Conservation (phyloP, 2,113 vertebrate species). For the Nerophis lumbriciformis region DNA sequence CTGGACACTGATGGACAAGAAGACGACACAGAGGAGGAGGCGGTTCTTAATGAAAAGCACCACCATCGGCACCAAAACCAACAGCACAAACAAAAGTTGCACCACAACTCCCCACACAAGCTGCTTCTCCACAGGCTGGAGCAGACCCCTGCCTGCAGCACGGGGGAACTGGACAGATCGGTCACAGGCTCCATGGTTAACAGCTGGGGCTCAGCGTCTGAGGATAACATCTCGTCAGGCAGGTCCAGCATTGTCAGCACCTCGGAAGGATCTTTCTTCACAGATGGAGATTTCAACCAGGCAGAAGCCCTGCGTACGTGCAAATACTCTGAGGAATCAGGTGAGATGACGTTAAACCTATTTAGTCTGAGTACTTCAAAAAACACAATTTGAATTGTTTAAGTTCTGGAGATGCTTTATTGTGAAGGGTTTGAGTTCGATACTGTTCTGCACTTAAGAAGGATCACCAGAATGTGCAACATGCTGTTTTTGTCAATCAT, state of each 20-base stretch:
- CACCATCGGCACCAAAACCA: slow-evolving; percentile 40
- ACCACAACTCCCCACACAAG: slow-evolving; percentile 63
- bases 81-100: slow-evolving; percentile 57
- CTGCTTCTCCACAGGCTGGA: slow-evolving; percentile 81
- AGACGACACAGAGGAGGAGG: slow-evolving; percentile 60
- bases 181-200: slow-evolving; percentile 95
- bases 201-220: slow-evolving; percentile 93
- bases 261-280: slow-evolving; percentile 91
- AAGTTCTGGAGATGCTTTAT: too few species aligned
- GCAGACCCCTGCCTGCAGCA: slow-evolving; percentile 88
- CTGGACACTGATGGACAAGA: slow-evolving; percentile 80
- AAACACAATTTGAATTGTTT: background rate
- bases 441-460: too few species aligned
- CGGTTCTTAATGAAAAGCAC: slow-evolving; percentile 72
- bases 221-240: slow-evolving; percentile 90
- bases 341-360: slow-evolving; percentile 19
- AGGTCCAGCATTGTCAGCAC: slow-evolving; percentile 87
- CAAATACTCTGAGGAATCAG: slow-evolving; percentile 75
- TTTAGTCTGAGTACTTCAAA: background rate
- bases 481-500: too few species aligned
- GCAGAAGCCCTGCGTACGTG: slow-evolving; percentile 84
- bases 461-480: too few species aligned
- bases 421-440: too few species aligned
- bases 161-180: slow-evolving; percentile 88
- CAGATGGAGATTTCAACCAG: slow-evolving; percentile 91